A percentile compares a stretch with the other conserved stretches of the same genome.
These are phyloP conservation scores for Catharus fuscescens DNA, from an alignment of 2,113 vertebrate species.

Conservation along the genomic window DNA sequence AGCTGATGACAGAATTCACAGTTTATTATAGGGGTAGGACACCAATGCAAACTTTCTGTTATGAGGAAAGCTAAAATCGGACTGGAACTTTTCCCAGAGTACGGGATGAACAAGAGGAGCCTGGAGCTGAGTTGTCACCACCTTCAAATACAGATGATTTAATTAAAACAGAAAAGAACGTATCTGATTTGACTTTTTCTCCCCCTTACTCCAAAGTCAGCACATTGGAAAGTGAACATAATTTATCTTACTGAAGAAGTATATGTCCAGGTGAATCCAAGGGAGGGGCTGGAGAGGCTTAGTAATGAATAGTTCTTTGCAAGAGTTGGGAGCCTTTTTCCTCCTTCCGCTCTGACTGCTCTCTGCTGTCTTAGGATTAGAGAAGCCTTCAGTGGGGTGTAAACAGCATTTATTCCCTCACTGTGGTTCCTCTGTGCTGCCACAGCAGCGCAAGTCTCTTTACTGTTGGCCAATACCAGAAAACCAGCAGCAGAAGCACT, in stretches of 20 bases:
- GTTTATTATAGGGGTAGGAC: conserved; percentile 49
- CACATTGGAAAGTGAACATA: not conserved
- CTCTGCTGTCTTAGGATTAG: not conserved
- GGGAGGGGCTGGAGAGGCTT: not conserved
- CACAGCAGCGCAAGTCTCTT: not conserved
- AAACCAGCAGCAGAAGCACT: not conserved
- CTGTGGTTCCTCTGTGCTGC: not conserved
- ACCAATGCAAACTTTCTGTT: conserved; percentile 51
- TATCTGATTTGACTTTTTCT: conserved; percentile 53
- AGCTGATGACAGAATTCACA: conserved; percentile 56
- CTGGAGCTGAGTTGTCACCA: conserved; percentile 62
- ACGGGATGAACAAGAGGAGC: conserved; percentile 34
- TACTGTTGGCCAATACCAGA: not conserved
- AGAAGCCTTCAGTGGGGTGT: not conserved
- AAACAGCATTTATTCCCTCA: not conserved
- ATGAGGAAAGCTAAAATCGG: conserved; percentile 54
- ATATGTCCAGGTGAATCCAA: not conserved
- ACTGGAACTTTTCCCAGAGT: conserved; percentile 60
- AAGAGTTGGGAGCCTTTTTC: not conserved
- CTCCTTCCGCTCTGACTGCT: not conserved
- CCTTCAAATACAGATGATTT: conserved; percentile 68
- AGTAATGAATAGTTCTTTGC: not conserved
- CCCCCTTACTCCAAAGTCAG: not conserved
- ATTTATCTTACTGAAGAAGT: conserved; percentile 26
- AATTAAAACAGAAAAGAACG: conserved; percentile 51